Evolutionary conservation across 2,113 vertebrate species (phyloP), one percentile per base, ranked within the genome.

Genomic region (Nycticryphes semicollaris): DNA sequence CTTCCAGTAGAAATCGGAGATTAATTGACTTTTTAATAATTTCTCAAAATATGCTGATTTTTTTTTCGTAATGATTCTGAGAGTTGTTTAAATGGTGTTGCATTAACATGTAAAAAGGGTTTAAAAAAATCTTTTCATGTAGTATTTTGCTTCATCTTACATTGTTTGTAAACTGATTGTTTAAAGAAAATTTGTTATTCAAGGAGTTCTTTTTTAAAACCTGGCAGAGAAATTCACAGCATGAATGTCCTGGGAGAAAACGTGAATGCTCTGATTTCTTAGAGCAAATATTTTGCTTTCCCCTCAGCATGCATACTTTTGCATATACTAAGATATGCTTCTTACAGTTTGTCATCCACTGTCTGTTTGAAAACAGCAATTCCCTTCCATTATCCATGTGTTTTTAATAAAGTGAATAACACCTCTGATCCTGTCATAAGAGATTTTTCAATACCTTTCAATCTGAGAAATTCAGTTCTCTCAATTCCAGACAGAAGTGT

Each of bases 231-330:
- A 60, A 70, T 93, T 84, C 94, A 75, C 68, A 95, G 95, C 95
- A 93, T 97, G 94, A 91, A 70, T 87, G 62, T 95, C 92, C 76
- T 79, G 0, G 53, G 75, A 91, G 95, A 94, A 89, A 96, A 89
- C 87, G 90, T 89, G 97, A 96, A 97, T 89, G 86, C 66, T 97
- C 93, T 97, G 81, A 97, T 97, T 93, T 96, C 91, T 77, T 97
- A 91, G 77, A 87, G 43, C 80, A 95, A 96, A 95, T 96, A 96
- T 93, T 92, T 94, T 92, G n/a, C 92, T 81, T 86, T 91, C 79
- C 86, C 83, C 91, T 96, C 93, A 93, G 98, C 98, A 98, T 98
- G 98, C 95, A 93, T 96, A 97, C 97, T 98, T 97, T 95, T 96
- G 94, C 98, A 95, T 98, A 98, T 97, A 97, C 97, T 98, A 97